These are phyloP conservation scores for Copidosoma floridanum DNA, from an alignment of 1,140 invertebrate species.

Conservation along the genomic window DNA sequence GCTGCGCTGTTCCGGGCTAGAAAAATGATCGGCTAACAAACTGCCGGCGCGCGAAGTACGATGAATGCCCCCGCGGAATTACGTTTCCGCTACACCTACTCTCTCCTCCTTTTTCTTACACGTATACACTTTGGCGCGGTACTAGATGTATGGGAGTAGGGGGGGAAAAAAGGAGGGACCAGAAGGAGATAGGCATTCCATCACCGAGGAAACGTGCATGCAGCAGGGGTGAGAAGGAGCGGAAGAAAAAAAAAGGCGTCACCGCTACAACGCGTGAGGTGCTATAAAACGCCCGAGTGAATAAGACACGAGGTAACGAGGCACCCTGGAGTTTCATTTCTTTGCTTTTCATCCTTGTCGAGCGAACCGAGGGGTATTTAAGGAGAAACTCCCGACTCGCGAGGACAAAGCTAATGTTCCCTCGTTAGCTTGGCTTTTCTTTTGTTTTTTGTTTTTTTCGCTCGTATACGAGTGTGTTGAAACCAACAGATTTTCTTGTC, in stretches of 20 bases:
- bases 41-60: constrained; percentile 35
- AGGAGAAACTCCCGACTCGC: too few species aligned
- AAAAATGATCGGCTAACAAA: constrained; percentile 42
- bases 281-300: neutral
- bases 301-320: neutral
- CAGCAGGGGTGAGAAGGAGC: neutral
- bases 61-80: constrained; percentile 39
- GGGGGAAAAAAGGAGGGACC: neutral
- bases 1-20: constrained; percentile 19
- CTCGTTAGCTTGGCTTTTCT: too few species aligned
- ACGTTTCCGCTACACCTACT: too few species aligned
- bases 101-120: too few species aligned
- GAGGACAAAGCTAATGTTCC: too few species aligned
- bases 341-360: too few species aligned
- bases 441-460: too few species aligned
- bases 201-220: neutral
- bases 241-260: neutral
- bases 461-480: too few species aligned
- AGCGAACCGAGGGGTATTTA: too few species aligned
- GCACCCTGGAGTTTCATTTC: too few species aligned
- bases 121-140: neutral
- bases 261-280: neutral
- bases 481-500: too few species aligned
- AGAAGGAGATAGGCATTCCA: neutral
- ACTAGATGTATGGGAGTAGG: too few species aligned